Percentiles rank a stretch among this genome's conserved stretches.
Conservation (phyloP, 1,140 invertebrate genomes). For the Aphelenchoides fujianensis region DNA sequence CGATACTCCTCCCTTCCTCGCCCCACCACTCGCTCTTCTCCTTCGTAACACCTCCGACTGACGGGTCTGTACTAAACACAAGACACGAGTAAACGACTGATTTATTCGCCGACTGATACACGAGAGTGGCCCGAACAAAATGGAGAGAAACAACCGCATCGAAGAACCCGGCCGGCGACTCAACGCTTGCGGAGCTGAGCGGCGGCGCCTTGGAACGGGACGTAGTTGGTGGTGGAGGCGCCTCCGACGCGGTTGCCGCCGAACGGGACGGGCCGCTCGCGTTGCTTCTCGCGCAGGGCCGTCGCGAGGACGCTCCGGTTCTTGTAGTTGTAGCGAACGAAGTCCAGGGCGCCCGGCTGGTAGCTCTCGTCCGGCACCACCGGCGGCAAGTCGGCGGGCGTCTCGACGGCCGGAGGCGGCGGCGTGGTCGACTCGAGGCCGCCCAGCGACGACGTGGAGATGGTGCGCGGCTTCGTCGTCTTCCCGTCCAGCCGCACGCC, state of each 20-base stretch:
- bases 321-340: constrained; percentile 57
- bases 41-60: too few species aligned
- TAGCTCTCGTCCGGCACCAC: constrained; percentile 37
- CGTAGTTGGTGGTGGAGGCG: neutral
- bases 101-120: too few species aligned
- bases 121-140: too few species aligned
- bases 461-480: constrained; percentile 25
- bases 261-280: neutral
- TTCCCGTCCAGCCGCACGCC: constrained; percentile 54
- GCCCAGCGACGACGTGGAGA: constrained; percentile 25
- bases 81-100: too few species aligned
- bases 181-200: constrained; percentile 3
- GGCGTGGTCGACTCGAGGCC: constrained; percentile 7
- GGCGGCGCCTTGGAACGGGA: constrained; percentile 15
- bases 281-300: constrained; percentile 6
- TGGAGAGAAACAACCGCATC: too few species aligned
- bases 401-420: neutral
- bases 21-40: too few species aligned
- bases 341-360: constrained; percentile 45
- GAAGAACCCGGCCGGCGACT: too few species aligned
- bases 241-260: constrained; percentile 9
- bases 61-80: too few species aligned
- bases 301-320: constrained; percentile 29
- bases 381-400: constrained; percentile 8
- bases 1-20: too few species aligned